Evolutionary conservation across 2,797 vertebrate species (phyloP), one percentile per base, ranked within the genome.

Genomic region (Nannoperca obscura): DNA sequence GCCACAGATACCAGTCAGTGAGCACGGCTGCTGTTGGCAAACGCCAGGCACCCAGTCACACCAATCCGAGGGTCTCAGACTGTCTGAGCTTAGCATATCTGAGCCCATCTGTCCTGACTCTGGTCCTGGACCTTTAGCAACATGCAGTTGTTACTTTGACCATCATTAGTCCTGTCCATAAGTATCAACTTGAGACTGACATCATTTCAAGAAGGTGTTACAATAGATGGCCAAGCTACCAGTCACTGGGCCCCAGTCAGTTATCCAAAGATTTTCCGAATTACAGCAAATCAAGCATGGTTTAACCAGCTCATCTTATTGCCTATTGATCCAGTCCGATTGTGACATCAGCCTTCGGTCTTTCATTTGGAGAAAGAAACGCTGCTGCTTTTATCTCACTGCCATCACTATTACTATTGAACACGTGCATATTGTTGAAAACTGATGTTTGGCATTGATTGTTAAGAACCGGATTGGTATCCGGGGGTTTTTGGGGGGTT

Each of bases 101-200:
- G 65, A 68, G 84, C 69, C 93, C 91, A 90, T 92, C 90, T 94
- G 92, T 89, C 65, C 40, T 77, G 81, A 89, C 79, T 72, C 53
- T 7, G 20, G 54, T 38, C 66, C 60, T n/a, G 53, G 72, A 67
- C 57, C 34, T 72, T 74, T 22, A 44, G 64, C 44, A 11, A 19
- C 36, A 52, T 10, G 17, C 58, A 27, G 44, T 12, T 53, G 22
- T 32, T 63, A 52, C 30, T 71, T 19, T 54, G 53, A 58, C 66
- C 53, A 54, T 76, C 63, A 36, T 71, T 49, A 24, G 24, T 50
- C 52, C 0, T 1, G 13, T 19, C 7, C 11, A 38, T 10, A 24
- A 19, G 32, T n/a, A 44, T 57, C 24, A 24, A 52, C n/a, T 42
- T 17, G 46, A 55, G 30, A 54, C 47, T 8, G 7, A 14, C 5